phyloP scores from a whole-genome alignment of 2,797 vertebrate genomes.

The Hippopotamyrus pictus region DNA sequence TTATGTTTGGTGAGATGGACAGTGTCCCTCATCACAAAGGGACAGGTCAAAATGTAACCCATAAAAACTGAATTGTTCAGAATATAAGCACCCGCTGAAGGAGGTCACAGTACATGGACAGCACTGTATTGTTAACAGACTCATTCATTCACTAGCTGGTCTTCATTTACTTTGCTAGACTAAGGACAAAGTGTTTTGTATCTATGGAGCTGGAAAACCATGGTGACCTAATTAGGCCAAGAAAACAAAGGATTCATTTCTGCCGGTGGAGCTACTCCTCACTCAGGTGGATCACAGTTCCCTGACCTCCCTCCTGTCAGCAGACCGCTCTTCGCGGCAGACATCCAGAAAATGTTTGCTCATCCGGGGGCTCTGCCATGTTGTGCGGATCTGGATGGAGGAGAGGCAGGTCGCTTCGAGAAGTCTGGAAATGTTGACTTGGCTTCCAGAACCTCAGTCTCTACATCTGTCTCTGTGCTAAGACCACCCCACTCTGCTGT shows the following conservation, averaged over 20 bases:
- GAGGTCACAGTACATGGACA: background rate
- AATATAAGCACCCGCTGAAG: background rate
- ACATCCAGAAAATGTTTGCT: background rate
- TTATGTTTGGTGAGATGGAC: background rate
- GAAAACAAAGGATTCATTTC: background rate
- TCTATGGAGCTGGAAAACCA: background rate
- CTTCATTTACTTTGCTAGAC: background rate
- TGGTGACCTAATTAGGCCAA: background rate
- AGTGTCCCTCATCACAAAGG: background rate
- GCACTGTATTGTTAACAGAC: background rate
- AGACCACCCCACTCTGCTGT: background rate
- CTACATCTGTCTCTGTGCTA: background rate
- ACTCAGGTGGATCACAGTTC: background rate
- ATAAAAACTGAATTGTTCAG: background rate
- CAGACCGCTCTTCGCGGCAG: background rate
- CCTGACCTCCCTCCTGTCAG: background rate
- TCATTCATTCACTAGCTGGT: background rate
- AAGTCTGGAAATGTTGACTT: background rate
- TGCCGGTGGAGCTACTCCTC: background rate
- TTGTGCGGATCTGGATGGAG: background rate
- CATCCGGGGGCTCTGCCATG: background rate
- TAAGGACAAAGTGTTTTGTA: background rate
- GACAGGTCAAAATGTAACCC: background rate
- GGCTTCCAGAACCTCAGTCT: background rate
- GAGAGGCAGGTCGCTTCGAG: background rate